Conservation (phyloP, 2,797 vertebrate genomes). For the Diglossa cyanea region DNA sequence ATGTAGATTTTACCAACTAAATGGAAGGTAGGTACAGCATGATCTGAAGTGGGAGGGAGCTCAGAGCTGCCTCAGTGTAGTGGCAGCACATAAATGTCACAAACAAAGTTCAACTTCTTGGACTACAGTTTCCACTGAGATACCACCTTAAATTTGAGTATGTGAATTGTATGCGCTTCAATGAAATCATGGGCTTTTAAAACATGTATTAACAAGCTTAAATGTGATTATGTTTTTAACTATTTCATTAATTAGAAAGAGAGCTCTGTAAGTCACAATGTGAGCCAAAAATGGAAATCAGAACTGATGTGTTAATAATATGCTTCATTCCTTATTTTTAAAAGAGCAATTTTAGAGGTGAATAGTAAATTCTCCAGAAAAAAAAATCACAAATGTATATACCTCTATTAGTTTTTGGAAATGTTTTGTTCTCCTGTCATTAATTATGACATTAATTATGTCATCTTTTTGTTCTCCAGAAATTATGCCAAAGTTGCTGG, state of each 20-base stretch:
- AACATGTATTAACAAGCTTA: not conserved
- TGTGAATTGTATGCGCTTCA: not conserved
- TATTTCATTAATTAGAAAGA: slow-evolving; percentile 18
- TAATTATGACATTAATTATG: not conserved
- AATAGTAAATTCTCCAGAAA: not conserved
- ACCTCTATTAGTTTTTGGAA: not conserved
- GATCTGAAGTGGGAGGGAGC: not conserved
- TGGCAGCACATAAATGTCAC: not conserved
- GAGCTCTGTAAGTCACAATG: not conserved
- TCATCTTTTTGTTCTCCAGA: not conserved
- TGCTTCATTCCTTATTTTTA: slow-evolving; percentile 18
- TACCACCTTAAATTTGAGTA: not conserved
- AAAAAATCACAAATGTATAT: not conserved
- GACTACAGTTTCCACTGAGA: not conserved
- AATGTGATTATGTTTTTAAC: not conserved
- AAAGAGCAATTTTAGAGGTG: not conserved
- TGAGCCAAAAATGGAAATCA: not conserved
- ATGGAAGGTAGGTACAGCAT: not conserved
- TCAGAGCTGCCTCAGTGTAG: not conserved
- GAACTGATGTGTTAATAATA: slow-evolving; percentile 17
- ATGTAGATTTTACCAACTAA: not conserved
- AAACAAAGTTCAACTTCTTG: not conserved
- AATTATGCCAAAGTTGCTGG: not conserved
- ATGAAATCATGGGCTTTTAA: not conserved
- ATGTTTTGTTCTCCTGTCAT: not conserved